Percentiles rank a stretch among this genome's conserved stretches.
Conservation (phyloP, 2,888 invertebrate species). For the Leptogaster cylindrica region DNA sequence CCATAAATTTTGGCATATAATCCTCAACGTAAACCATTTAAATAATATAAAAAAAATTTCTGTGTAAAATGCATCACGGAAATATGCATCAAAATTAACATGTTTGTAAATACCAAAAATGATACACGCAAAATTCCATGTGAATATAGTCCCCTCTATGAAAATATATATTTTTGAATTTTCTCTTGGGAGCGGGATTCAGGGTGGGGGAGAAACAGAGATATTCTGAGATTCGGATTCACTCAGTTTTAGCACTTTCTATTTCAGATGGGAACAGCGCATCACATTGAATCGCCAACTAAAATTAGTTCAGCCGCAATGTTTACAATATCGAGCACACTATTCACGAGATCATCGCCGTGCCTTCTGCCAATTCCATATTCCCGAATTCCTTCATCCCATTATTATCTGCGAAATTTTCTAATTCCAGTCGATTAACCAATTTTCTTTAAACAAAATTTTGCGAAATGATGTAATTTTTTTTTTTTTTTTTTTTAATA, state of each 20-base stretch:
- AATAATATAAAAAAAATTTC: too few species aligned
- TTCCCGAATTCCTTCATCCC: neutral
- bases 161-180: too few species aligned
- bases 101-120: conserved; percentile 18
- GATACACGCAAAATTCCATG: conserved; percentile 20
- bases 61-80: neutral
- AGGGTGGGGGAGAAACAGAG: too few species aligned
- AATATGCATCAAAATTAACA: too few species aligned
- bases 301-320: conserved; percentile 29
- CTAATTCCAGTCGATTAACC: too few species aligned
- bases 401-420: neutral
- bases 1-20: neutral
- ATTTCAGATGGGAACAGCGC: conserved; percentile 19
- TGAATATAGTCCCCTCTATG: too few species aligned
- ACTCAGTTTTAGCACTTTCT: neutral
- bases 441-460: too few species aligned
- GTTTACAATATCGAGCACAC: conserved; percentile 15
- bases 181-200: too few species aligned
- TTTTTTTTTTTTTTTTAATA: too few species aligned
- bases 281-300: conserved; percentile 22
- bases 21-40: too few species aligned
- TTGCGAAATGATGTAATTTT: too few species aligned
- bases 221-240: too few species aligned
- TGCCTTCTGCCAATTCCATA: neutral
- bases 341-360: conserved; percentile 18